These are phyloP conservation scores for Electrona antarctica DNA, from an alignment of 2,113 vertebrate genomes.

Conservation along the genomic window DNA sequence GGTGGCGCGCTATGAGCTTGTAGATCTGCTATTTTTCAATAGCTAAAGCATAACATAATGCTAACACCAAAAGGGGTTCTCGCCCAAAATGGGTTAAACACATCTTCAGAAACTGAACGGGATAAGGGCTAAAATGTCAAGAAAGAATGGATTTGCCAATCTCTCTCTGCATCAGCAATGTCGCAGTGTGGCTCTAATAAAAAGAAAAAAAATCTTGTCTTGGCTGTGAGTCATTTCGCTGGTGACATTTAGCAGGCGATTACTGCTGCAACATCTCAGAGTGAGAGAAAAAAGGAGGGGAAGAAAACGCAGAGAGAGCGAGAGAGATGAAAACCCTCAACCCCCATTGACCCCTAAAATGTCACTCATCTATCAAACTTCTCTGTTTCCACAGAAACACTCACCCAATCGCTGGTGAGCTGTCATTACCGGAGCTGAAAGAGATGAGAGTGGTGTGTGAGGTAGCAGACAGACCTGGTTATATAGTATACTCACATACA, in stretches of 20 bases:
- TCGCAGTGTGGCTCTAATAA: constrained; percentile 16
- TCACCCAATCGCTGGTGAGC: constrained; percentile 68
- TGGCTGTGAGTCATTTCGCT: constrained; percentile 47
- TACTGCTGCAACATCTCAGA: constrained; percentile 19
- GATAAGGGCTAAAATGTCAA: not conserved
- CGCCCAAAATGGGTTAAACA: no score
- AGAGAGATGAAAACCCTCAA: constrained; percentile 23
- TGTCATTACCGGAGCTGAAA: constrained; percentile 69
- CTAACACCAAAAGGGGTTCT: no score
- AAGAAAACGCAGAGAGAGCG: constrained; percentile 12
- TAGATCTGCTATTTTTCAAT: no score
- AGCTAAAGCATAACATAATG: no score
- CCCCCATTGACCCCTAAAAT: constrained; percentile 55
- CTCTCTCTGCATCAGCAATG: not conserved
- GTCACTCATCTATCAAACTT: constrained; percentile 60
- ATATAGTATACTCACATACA: constrained; percentile 7
- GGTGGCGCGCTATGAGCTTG: no score
- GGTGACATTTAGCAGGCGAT: constrained; percentile 53
- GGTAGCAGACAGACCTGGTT: constrained; percentile 17
- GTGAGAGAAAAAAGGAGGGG: constrained; percentile 5
- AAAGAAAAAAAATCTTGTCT: constrained; percentile 4
- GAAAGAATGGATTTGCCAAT: not conserved
- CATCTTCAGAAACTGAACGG: not conserved
- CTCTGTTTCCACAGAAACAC: constrained; percentile 68
- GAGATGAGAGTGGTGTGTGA: constrained; percentile 48